phyloP scores from a whole-genome alignment of 2,113 vertebrate genomes.

The Ellobius talpinus region DNA sequence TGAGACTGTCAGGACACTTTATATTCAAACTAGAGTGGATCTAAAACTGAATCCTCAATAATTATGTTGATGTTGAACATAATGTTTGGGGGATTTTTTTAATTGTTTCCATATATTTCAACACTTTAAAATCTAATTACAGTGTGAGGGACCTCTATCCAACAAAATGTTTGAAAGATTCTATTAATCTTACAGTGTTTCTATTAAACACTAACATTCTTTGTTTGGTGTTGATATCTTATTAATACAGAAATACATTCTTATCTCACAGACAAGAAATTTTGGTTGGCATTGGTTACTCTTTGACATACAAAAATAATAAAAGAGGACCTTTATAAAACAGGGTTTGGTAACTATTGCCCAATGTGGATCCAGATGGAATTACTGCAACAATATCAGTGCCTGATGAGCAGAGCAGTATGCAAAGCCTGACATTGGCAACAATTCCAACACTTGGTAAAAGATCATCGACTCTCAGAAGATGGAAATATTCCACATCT shows the following conservation, averaged over 20 bases:
- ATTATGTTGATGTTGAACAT: not conserved
- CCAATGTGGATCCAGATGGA: conserved; percentile 30
- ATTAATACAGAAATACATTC: conserved; percentile 9
- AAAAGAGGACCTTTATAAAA: not conserved
- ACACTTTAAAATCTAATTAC: conserved; percentile 29
- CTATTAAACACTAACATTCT: conserved; percentile 23
- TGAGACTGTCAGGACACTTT: not conserved
- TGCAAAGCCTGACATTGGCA: conserved; percentile 18
- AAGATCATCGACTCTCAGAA: conserved; percentile 47
- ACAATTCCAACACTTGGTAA: conserved; percentile 45
- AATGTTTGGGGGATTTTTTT: not conserved
- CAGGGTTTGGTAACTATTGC: not conserved
- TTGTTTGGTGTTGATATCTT: conserved; percentile 33
- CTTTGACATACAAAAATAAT: conserved; percentile 4
- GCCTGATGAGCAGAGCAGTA: conserved; percentile 8
- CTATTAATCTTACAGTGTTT: too few relatives aligned
- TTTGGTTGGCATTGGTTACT: not conserved
- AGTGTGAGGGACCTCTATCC: not conserved
- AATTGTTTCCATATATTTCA: conserved; percentile 18
- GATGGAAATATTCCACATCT: conserved; percentile 14
- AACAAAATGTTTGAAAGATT: conserved; percentile 14
- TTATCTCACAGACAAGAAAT: conserved; percentile 14
- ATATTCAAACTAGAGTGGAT: not conserved
- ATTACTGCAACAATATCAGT: conserved; percentile 27
- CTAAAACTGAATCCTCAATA: conserved; percentile 27